Evolutionary conservation across 2,888 invertebrate species (phyloP), one percentile per base, ranked within the genome.

Genomic region (Macrosoma leucophasiata): DNA sequence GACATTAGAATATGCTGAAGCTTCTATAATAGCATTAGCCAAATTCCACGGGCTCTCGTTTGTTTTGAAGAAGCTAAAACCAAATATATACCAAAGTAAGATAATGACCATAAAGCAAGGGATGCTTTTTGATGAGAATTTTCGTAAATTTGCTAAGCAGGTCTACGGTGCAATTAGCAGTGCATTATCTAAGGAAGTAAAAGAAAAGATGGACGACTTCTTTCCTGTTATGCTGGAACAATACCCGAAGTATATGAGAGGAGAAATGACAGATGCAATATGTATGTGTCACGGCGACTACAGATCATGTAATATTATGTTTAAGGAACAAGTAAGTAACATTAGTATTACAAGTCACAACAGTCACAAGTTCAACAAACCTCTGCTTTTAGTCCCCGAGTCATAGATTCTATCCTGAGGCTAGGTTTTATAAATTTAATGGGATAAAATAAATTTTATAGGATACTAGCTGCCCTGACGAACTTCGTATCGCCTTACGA

Each of bases 221-320:
- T 36, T 49, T 11, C 35, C 43, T 0, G 35, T 19, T 3, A 38
- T 57, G 3, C 12, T 46, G 0, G 47, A 59, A 1, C 63, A 52
- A 18, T 55, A 48, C 39, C 27, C 28, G 1, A 39, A 46, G 5
- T 57, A 62, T 36, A 39, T 49, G 7, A 39, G 37, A n/a, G 60
- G 62, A 1, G 33, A 18, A 4, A 41, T 43, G 12, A 36, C 37
- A 6, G 26, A 31, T 2, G 18, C 50, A n/a, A 37, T 50, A 10
- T 64, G 62, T 31, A 29, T 75, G 3, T 62, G 65, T 24, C 76
- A 77, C 39, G 75, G 76, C 1, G 76, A 77, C 47, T 78, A 58
- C 32, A 65, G 63, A 37, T 50, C 61, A n/a, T 68, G 62, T 31
- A 77, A 78, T 47, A 54, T 76, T 11, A 40, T 78, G 49, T 28